Base-by-base conservation (phyloP, 2,113 vertebrate species). In the Clinocottus analis region DNA sequence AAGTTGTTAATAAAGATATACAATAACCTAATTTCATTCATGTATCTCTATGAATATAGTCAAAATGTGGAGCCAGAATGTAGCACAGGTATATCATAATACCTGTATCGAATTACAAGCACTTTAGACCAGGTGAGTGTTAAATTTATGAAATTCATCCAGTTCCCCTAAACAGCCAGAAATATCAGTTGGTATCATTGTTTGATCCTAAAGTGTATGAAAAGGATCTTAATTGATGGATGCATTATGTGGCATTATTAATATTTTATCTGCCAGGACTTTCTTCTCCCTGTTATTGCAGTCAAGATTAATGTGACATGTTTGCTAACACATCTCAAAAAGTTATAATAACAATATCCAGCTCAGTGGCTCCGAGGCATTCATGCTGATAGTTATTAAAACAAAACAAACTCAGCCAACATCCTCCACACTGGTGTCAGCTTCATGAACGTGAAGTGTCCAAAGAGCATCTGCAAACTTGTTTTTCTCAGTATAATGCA, bases 261-360 rank as follows among this genome's bases (percentile, higher is more conserved):
- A 53, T 53, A 23, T 23, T 53, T n/a, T 53, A 53, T n/a, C n/a
- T 12, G 8, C 9, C 49, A 53, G 45, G 45, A 49, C 21, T 49
- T 21, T 17, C 45, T 8, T 21, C 45, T 4, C 17, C 17, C 19
- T 49, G 45, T 49, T 19, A 47, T 47, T 19, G 19, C 45, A 19
- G 45, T 2, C 16, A 21, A 47, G 17, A 21, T 47, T 2, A 47
- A 47, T 47, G 45, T 47, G 19, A 19, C 45, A 21, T 49, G 25
- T 2, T 47, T 41, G 70, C 51, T 77, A 66, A 80, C 29, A 31
- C 55, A 43, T 73, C 37, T 78, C 67, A 65, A 49, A 31, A 19
- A 75, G 37, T 80, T 85, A 83, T 23, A 45, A 77, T 64, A 88
- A 90, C 77, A 85, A 23, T 37, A 47, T 66, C n/a, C 67, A 72